Evolutionary conservation across 2,113 vertebrate genomes (phyloP).

Genomic region (Chaenocephalus aceratus): DNA sequence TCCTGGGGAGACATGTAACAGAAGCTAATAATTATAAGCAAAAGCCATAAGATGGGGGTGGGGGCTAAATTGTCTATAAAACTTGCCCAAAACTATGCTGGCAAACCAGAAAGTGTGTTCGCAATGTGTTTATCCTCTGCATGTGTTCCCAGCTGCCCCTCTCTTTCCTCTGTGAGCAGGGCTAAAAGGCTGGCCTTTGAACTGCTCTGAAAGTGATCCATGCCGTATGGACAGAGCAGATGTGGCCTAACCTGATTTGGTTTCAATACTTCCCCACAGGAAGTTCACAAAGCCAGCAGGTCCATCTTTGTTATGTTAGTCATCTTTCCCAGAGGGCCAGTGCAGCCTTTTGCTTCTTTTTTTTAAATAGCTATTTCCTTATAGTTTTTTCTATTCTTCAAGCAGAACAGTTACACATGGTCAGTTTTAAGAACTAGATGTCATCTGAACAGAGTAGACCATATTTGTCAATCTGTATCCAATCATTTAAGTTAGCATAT

Average conservation of each 20-base stretch:
- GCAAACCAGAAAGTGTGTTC: constrained; percentile 67
- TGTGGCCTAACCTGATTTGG: constrained; percentile 84
- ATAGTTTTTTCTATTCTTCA: constrained; percentile 30
- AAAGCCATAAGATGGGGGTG: constrained; percentile 48
- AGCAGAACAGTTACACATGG: constrained; percentile 15
- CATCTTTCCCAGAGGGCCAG: constrained; percentile 72
- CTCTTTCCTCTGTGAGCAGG: constrained; percentile 72
- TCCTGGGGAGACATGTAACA: constrained; percentile 42
- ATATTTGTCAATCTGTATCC: not conserved
- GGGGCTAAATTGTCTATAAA: constrained; percentile 67
- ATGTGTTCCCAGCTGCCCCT: constrained; percentile 80
- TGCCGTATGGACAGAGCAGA: constrained; percentile 82
- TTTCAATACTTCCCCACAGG: constrained; percentile 84
- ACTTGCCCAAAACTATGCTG: constrained; percentile 63
- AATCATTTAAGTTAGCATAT: not conserved
- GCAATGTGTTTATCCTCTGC: constrained; percentile 50
- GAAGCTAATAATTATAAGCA: constrained; percentile 69
- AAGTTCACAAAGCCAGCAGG: constrained; percentile 82
- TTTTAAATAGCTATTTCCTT: constrained; percentile 38
- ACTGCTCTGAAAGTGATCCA: constrained; percentile 82
- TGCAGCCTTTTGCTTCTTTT: constrained; percentile 43
- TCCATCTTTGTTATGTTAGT: constrained; percentile 82
- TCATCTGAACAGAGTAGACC: not conserved
- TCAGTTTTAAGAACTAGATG: not conserved
- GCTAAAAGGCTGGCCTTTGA: constrained; percentile 83